phyloP scores from a whole-genome alignment of 2,797 vertebrate species.

The Danio choprae region DNA sequence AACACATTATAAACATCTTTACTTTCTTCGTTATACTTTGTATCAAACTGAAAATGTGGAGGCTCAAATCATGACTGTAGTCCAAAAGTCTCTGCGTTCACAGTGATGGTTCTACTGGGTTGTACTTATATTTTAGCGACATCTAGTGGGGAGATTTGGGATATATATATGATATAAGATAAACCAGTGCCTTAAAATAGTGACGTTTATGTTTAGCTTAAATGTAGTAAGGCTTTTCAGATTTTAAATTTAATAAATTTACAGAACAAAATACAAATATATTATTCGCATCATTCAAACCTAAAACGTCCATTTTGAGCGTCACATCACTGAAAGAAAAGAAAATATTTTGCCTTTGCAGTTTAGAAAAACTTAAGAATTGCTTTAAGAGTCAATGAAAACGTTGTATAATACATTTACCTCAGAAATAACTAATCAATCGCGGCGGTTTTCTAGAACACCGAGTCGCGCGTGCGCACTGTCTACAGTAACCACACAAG shows the following conservation, averaged over 20 bases:
- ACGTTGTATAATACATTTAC: neutral
- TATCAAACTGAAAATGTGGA: neutral
- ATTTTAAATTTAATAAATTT: neutral
- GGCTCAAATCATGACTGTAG: neutral
- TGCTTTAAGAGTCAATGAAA: neutral
- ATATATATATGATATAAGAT: neutral
- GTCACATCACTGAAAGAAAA: neutral
- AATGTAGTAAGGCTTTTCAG: neutral
- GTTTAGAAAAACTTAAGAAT: neutral
- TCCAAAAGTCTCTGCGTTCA: neutral
- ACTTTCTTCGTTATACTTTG: neutral
- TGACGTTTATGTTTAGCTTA: neutral
- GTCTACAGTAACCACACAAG: constrained; percentile 54
- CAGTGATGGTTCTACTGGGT: neutral
- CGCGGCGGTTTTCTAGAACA: neutral
- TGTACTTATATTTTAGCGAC: neutral
- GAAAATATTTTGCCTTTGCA: neutral
- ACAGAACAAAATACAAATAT: neutral
- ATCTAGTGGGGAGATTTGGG: constrained; percentile 32
- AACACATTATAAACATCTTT: neutral
- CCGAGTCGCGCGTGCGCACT: constrained; percentile 58
- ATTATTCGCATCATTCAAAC: neutral
- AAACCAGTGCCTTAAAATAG: neutral
- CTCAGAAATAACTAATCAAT: neutral
- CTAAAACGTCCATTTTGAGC: neutral